Evolutionary conservation across 2,888 invertebrate genomes (phyloP), one percentile per base, ranked within the genome.

Genomic region (Brachylomia viminalis): DNA sequence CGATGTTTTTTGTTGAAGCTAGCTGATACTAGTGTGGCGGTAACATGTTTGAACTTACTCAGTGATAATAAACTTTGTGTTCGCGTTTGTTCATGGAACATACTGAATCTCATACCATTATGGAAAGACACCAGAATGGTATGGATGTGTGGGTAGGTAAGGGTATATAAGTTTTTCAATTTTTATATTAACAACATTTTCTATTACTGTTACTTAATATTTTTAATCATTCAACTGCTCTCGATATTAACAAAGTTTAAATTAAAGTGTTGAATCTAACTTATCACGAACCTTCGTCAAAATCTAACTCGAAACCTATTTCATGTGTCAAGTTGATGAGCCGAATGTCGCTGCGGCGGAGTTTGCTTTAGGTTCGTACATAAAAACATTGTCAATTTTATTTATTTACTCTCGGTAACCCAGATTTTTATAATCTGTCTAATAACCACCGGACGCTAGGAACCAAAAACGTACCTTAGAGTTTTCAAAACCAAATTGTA

Each of bases 81-180:
- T 88, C 85, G 82, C 86, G 83, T 79, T 85, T 76, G 73, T 91
- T 90, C 85, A 94, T 94, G 94, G 94, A 92, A 92, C 89, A 83
- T 89, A 89, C 89, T 88, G 90, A 92, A 86, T 87, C 87, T 91
- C 94, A 95, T 96, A 96, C 95, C 96, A 96, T 95, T 95, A 97
- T 97, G 97, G 97, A 97, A 94, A 94, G 96, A 84, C 96, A 96
- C 95, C 96, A 96, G 91, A 96, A 96, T 95, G 97, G 97, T 95
- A 96, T 97, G 96, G 97, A 97, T 97, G 97, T 97, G 95, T 97
- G 96, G 96, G 97, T 97, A 96, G 97, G 97, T 97, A 96, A 96
- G 97, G 96, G 95, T 95, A 95, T 87, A 92, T 91, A 88, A 89
- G 84, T 89, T 91, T 90, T 89, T 86, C 0, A 65, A 80, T 69